Base-by-base conservation (phyloP, 1,140 invertebrate species). In the Drosophila varians region DNA sequence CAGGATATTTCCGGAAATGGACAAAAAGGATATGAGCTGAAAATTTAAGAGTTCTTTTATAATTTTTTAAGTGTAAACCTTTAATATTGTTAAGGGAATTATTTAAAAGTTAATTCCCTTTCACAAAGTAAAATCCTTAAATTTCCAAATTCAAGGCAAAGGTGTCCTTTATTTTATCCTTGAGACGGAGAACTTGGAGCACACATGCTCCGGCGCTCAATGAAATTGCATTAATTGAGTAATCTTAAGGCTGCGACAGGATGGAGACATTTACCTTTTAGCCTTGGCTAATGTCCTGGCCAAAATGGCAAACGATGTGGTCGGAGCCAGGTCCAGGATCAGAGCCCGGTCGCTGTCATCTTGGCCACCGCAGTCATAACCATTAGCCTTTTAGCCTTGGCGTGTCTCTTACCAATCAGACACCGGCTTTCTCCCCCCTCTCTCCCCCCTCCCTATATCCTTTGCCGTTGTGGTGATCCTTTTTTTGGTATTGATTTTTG, bases 321-420 rank as follows among this genome's bases (percentile, higher is more conserved):
- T 26, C 14, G 26, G 8, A 5, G 21, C 21, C 21, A 2, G 21
- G 21, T 21, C 21, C n/a, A 7, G 28, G 11, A 28, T 2, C 26
- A 21, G 25, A 7, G 2, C 14, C 23, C 26, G 42, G 2, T 26
- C 14, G 74, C 82, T 82, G 77, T 77, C 83, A 88, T 70, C 77
- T 87, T 71, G 82, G 77, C 83, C 82, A 87, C 83, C 82, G 86
- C 82, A 86, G 71, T 87, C 77, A 87, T 87, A 87, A 87, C 82
- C 82, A 87, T 87, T 87, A 87, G 82, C 82, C 83, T 61, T 71
- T 87, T 87, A 87, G 82, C 83, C 77, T 51, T 78, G 80, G 80
- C 77, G 78, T 83, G 78, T 83, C 74, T 84, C 76, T 47, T 66
- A 53, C 82, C 71, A 88, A 87, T 87, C 82, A 87, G 82, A 87